A percentile compares a stretch with the other conserved stretches of the same genome.
These are phyloP conservation scores for Pocillopora damicornis DNA, from an alignment of 64 coral and sea anemone species.

Conservation along the genomic window DNA sequence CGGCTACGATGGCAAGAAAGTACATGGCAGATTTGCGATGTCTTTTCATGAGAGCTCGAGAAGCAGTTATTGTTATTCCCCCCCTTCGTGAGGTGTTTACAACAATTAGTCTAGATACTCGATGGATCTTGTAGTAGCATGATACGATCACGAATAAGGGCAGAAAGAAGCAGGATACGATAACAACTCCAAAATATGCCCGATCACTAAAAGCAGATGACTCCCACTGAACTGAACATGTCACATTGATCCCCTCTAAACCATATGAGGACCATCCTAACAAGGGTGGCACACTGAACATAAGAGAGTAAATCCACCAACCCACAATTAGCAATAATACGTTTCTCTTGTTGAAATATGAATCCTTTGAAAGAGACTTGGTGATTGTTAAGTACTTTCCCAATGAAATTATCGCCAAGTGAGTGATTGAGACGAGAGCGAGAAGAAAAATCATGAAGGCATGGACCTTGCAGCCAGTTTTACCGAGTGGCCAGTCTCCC, in stretches of 20 bases:
- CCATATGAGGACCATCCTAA: constrained; percentile 37
- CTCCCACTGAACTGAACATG: constrained; percentile 24
- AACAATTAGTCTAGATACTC: constrained; percentile 2
- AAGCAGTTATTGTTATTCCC: not conserved
- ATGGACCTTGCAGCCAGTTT: constrained; percentile 27
- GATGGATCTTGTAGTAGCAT: constrained; percentile 27
- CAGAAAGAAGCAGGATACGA: constrained; percentile 7
- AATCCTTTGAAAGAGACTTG: constrained; percentile 15
- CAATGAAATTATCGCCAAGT: constrained; percentile 33
- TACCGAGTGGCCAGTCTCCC: constrained; percentile 21
- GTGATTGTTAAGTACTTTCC: constrained; percentile 60
- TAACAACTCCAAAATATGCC: constrained; percentile 24
- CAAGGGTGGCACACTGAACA: constrained; percentile 14
- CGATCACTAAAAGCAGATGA: not conserved
- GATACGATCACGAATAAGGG: constrained; percentile 10
- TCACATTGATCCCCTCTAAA: not conserved
- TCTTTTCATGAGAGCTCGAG: not conserved
- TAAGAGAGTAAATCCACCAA: constrained; percentile 29
- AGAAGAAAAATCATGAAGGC: constrained; percentile 47
- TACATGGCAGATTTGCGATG: not conserved
- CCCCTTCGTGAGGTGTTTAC: not conserved
- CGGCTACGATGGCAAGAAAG: not conserved
- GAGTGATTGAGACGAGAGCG: constrained; percentile 32
- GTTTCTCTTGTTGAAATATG: constrained; percentile 3
- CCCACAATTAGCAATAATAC: not conserved